Evolutionary conservation across 2,113 vertebrate species (phyloP), one percentile per base, ranked within the genome.

Genomic region (Scomber colias): DNA sequence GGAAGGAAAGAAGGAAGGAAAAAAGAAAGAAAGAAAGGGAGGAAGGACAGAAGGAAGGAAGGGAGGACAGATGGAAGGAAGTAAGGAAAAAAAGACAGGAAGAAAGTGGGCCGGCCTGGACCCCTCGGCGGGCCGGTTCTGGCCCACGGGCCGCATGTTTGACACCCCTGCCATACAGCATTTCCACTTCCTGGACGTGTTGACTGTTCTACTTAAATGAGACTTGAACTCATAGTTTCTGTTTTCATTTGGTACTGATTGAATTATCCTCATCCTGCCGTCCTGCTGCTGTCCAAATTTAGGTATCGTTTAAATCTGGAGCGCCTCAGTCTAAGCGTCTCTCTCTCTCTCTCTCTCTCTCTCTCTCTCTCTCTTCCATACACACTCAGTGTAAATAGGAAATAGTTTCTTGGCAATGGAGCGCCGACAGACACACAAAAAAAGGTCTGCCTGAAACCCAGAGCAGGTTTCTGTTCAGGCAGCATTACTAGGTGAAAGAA

Each of bases 271-370:
- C 79, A 14, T 71, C 57, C 75, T 69, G 49, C 56, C 70, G 13
- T 67, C 65, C 55, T 75, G 61, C 77, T 60, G 45, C 65, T 68
- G 49, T 81, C 59, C 77, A 66, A 30, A 55, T 75, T 51, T 27
- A 75, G 77, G 76, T 78, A 68, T 81, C n/a, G 4, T 31, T 55
- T 46, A 72, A 77, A 80, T 80, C 54, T 71, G 73, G 56, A 56
- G 46, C 66, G 45, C 15, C 15, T 30, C 53, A 11, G 40, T 6
- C 45, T 79, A 10, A n/a, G 5, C 35, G 24, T 53, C 15, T 46
- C 31, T 35, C 31, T 4, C 31, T 35, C 31, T 35, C 31, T 35
- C 21, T 21, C 21, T 21, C 21, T 21, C 21, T 53, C 15, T 46
- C 31, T 35, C 31, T 4, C 31, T 35, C 31, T 35, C 31, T 35